phyloP scores from a whole-genome alignment of 2,113 vertebrate genomes.

The Galbula dea region DNA sequence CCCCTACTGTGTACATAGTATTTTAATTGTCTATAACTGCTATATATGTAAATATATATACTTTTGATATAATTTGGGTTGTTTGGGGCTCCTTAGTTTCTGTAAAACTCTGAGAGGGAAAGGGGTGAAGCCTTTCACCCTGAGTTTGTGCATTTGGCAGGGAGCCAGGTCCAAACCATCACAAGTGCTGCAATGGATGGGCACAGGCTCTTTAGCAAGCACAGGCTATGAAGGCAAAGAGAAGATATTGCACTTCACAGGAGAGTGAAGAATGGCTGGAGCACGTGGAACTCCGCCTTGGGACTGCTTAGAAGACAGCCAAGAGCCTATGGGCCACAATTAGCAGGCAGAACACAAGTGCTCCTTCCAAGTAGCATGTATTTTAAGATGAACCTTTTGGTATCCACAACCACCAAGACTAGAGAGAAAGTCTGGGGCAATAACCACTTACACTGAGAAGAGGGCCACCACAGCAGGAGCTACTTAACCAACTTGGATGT shows the following conservation, averaged over 20 bases:
- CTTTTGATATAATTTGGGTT: no score
- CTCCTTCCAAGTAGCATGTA: background rate
- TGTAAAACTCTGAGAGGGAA: no score
- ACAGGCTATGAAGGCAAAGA: background rate
- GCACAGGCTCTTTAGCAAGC: background rate
- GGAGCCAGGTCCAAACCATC: no score
- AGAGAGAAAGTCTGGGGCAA: background rate
- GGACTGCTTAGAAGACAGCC: background rate
- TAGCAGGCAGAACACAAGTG: background rate
- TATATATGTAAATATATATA: no score
- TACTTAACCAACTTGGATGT: background rate
- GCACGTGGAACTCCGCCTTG: background rate
- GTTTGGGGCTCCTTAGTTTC: no score
- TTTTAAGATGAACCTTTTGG: background rate
- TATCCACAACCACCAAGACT: rapidly evolving
- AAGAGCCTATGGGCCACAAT: background rate
- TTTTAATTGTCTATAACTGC: no score
- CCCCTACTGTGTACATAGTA: no score
- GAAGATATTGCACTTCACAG: rapidly evolving
- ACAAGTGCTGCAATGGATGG: rapidly evolving
- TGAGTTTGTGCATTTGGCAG: no score
- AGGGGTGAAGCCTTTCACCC: no score
- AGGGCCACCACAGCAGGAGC: background rate
- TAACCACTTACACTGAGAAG: background rate
- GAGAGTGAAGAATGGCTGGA: background rate